Percentiles rank a stretch among this genome's conserved stretches.
These are phyloP conservation scores for Menura novaehollandiae DNA, from an alignment of 2,113 vertebrate genomes.

Conservation along the genomic window DNA sequence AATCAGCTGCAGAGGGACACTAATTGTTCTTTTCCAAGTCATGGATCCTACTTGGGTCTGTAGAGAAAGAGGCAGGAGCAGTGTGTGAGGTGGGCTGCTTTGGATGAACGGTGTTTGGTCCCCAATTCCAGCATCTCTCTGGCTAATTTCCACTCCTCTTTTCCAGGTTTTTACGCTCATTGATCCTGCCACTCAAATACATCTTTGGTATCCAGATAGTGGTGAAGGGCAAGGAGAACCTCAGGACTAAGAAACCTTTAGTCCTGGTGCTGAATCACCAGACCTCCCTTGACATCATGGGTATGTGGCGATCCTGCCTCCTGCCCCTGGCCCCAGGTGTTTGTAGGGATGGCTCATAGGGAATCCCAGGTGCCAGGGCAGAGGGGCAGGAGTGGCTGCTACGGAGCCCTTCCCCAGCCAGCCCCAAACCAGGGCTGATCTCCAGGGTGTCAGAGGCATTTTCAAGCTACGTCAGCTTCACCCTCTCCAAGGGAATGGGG, in stretches of 20 bases:
- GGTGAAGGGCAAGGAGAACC: constrained; percentile 75
- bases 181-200: constrained; percentile 48
- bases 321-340: neutral
- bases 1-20: neutral
- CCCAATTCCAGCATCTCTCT: neutral
- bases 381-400: neutral
- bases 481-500: neutral
- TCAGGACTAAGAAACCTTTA: constrained; percentile 69
- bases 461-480: neutral
- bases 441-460: neutral
- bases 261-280: constrained; percentile 79
- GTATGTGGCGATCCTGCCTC: constrained; percentile 11
- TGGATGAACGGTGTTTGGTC: neutral
- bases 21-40: neutral
- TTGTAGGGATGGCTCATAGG: neutral
- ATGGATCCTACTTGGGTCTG: neutral
- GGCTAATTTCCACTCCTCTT: neutral
- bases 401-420: neutral
- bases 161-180: neutral
- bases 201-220: constrained; percentile 71
- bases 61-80: neutral
- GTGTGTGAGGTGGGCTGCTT: neutral
- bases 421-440: neutral
- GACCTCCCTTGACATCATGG: constrained; percentile 74
- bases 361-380: neutral